These are phyloP conservation scores for Eulemur rufifrons DNA, from an alignment of 2,113 vertebrate genomes.

Conservation along the genomic window DNA sequence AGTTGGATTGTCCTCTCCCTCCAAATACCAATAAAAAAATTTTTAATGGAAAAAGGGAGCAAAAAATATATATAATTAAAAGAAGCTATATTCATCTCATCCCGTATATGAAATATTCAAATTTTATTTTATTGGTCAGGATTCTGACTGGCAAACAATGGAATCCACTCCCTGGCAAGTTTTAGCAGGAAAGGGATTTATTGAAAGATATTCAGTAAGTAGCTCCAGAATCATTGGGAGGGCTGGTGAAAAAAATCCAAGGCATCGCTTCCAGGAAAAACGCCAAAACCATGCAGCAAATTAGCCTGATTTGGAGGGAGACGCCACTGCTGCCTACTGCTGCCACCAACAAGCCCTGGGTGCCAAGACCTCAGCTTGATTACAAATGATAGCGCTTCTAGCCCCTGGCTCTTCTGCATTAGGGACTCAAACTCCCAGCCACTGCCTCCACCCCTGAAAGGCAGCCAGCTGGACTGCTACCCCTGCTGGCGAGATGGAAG, in stretches of 20 bases:
- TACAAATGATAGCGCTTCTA: neutral
- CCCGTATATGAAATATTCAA: neutral
- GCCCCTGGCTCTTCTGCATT: neutral
- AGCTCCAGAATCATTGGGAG: constrained; percentile 24
- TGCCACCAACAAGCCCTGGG: neutral
- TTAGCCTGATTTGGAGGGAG: neutral
- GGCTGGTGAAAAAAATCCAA: constrained; percentile 31
- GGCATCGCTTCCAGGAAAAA: constrained; percentile 53
- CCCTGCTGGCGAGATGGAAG: neutral
- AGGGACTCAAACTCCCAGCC: neutral
- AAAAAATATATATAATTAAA: neutral
- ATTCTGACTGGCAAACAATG: constrained; percentile 33
- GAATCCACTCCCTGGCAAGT: constrained; percentile 38
- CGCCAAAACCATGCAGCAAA: constrained; percentile 50
- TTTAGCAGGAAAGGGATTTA: constrained; percentile 49
- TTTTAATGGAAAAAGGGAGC: neutral
- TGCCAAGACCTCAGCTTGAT: neutral
- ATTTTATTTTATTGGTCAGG: constrained; percentile 49
- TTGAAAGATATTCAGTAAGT: constrained; percentile 53
- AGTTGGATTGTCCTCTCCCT: neutral
- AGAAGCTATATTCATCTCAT: neutral
- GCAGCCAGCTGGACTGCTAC: neutral
- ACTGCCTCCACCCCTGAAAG: neutral
- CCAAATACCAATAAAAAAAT: neutral
- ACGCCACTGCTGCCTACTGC: neutral